Conservation (phyloP, 1,140 invertebrate genomes). For the Catajapyx aquilonaris region DNA sequence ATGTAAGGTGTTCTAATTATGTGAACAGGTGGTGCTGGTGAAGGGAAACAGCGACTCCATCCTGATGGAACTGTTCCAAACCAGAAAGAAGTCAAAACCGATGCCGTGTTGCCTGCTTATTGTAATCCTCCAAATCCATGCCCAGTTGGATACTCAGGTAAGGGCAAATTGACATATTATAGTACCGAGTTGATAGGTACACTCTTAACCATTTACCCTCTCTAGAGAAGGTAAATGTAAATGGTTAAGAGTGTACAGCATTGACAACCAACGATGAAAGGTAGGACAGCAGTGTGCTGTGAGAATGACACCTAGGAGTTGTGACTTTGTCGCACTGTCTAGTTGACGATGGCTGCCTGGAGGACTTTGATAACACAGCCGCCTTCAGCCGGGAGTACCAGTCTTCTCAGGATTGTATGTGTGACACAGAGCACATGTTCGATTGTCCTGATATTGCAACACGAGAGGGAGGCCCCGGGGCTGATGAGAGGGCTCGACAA, state of each 20-base stretch:
- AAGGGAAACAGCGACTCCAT: constrained; percentile 43
- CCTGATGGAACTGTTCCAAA: constrained; percentile 37
- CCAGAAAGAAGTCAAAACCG: constrained; percentile 60
- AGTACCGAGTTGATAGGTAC: too few species aligned
- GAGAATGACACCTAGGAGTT: too few species aligned
- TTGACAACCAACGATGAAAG: too few species aligned
- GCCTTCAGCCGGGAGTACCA: constrained; percentile 89
- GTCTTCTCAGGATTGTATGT: constrained; percentile 84
- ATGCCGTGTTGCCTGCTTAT: constrained; percentile 84
- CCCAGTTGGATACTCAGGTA: constrained; percentile 62
- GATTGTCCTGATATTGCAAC: constrained; percentile 69
- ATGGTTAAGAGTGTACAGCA: not conserved
- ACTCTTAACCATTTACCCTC: too few species aligned
- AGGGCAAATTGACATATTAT: constrained; percentile 8
- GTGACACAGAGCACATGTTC: constrained; percentile 97
- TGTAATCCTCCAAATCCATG: constrained; percentile 99
- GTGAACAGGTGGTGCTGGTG: constrained; percentile 51
- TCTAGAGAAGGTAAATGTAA: too few species aligned
- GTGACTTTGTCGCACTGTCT: too few species aligned
- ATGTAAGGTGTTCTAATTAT: too few species aligned
- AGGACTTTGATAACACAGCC: constrained; percentile 85
- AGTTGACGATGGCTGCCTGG: constrained; percentile 79
- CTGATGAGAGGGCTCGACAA: constrained; percentile 9
- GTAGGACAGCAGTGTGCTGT: too few species aligned
- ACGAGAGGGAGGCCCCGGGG: constrained; percentile 8